phyloP scores from a whole-genome alignment of 2,888 invertebrate genomes.

The Drosophila ochracea region DNA sequence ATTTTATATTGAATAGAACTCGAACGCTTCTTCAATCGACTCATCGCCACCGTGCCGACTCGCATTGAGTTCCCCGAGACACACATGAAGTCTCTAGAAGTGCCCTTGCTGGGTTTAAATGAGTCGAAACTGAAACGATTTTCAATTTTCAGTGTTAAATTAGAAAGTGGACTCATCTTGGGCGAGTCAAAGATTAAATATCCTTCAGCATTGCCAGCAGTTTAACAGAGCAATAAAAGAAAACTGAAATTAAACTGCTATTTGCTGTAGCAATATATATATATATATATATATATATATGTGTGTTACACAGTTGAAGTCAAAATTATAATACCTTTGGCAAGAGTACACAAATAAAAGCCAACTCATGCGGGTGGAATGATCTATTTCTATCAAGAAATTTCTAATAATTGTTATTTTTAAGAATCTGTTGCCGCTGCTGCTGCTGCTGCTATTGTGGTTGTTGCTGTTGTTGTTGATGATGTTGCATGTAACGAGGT shows the following conservation, averaged over 20 bases:
- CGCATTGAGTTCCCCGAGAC: background rate
- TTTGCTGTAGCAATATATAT: background rate
- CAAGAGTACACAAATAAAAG: background rate
- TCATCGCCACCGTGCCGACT: background rate
- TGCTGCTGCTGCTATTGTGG: background rate
- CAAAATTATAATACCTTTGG: background rate
- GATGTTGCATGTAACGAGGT: conserved; percentile 56
- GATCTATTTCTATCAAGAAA: conserved; percentile 30
- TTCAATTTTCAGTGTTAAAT: background rate
- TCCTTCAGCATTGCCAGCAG: background rate
- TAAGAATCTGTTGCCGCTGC: background rate
- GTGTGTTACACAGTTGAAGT: background rate
- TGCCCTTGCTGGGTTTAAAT: background rate
- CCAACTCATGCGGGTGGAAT: conserved; percentile 29
- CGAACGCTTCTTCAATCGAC: conserved; percentile 2
- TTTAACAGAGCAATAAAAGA: background rate
- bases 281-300: too few species aligned
- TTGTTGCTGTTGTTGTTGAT: background rate
- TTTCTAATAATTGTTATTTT: conserved; percentile 26
- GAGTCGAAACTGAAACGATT: background rate
- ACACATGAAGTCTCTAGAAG: background rate
- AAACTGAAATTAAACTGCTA: background rate
- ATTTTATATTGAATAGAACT: conserved; percentile 6
- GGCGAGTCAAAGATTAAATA: background rate
- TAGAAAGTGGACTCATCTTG: too few species aligned